Base-by-base conservation (phyloP, 92 coral and sea anemone genomes). In the Palythoa grandiflora region DNA sequence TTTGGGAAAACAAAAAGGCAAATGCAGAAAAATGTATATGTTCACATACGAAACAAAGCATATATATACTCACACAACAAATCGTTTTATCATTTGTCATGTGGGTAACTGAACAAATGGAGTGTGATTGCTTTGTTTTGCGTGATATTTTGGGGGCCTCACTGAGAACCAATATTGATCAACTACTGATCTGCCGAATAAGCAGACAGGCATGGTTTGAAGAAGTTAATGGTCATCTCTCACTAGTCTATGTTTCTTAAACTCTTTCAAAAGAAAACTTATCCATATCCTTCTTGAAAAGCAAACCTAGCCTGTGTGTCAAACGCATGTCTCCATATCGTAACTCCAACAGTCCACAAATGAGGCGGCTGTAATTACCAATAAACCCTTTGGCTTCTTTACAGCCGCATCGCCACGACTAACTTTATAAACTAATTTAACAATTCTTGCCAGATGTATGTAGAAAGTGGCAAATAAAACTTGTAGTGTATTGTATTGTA, bases 401-500 rank as follows among this genome's bases (percentile, higher is more conserved):
- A 54, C 61, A 0, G 61, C 61, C 61, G 61, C 16, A 0, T 54
- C 16, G 61, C 61, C 61, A 54, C 61, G 48, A 44, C 48, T 44
- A 10, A 54, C 13, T 15, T 54, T 54, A 54, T 54, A 54, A 54
- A 54, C 61, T 54, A 15, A 10, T 10, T 1, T 44, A 44, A 54
- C 2, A 54, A 54, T 15, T 54, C 61, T 10, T 54, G 10, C 2
- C 1, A 54, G 16, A 54, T 54, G 48, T 44, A 44, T 44, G 48
- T 44, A 44, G 48, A 44, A 44, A 10, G 61, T 54, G 61, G 61
- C 61, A 54, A 10, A 54, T 54, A 54, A 54, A 54, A 54, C 61
- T 54, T 54, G 61, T 28, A 28, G 28, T 71, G 75, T 71, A 71
- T 71, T 71, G 75, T 71, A 71, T 71, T 71, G 75, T 71, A 71